Evolutionary conservation across 2,113 vertebrate species (phyloP), one percentile per base, ranked within the genome.

Genomic region (Chunga burmeisteri): DNA sequence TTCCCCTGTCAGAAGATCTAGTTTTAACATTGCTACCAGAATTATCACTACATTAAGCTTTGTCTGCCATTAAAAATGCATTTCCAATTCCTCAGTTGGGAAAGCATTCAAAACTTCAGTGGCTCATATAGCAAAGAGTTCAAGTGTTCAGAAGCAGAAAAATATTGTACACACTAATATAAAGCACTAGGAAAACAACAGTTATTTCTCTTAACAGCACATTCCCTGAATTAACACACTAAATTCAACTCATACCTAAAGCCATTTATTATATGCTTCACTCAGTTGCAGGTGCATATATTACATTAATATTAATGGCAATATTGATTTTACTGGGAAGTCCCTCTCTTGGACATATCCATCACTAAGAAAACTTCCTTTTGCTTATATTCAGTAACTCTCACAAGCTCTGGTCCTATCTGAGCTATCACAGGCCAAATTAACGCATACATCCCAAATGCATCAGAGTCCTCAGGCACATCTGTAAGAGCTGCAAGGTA

Each of bases 41-140:
- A 89, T 74, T 89, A 70, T 58, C 46, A 72, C 32, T 85, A 52
- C 73, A 74, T 94, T 89, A 90, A 78, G 65, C 32, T 91, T 80
- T 71, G 36, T 30, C 61, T 93, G 49, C 27, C 77, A 61, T 90
- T 95, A 86, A 78, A 97, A 91, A 80, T 78, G 12, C 47, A 77
- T 84, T 92, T 93, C 56, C 42, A 74, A 5, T 46, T 95, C 32
- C 27, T 93, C 66, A 70, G 13, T 0, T 80, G 32, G 30, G n/a
- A 88, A 94, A 92, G 29, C 12, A 79, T 68, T 93, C 52, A 74
- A 81, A 95, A 90, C 40, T 94, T 89, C 62, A 52, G 63, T 61
- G 40, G 19, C 42, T 86, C 30, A 2, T 62, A 25, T 38, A 44
- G 20, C 38, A 89, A 86, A 50, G 23, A 46, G 8, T 50, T 85